Percentiles rank a stretch among this genome's conserved stretches.
Evolutionary conservation across 2,113 vertebrate genomes (phyloP).

Genomic region (Castor canadensis): DNA sequence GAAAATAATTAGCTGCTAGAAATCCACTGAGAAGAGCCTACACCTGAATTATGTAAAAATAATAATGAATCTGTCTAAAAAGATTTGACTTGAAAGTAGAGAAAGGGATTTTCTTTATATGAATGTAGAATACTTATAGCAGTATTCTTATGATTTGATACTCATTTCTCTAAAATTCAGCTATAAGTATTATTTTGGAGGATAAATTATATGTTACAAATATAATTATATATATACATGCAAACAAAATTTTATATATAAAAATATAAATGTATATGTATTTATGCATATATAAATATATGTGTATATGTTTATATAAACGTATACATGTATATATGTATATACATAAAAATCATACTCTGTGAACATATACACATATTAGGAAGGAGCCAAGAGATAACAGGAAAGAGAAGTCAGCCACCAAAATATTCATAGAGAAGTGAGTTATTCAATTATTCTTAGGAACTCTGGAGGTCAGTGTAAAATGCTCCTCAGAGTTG

Average conservation of each 20-base stretch:
- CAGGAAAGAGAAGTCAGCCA: background rate
- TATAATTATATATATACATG: background rate
- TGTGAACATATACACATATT: background rate
- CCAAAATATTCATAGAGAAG: background rate
- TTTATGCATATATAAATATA: background rate
- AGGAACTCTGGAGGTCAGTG: background rate
- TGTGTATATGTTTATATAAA: background rate
- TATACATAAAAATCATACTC: background rate
- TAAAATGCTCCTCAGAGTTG: background rate
- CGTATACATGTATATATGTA: background rate
- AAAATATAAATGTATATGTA: background rate
- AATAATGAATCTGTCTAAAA: constrained; percentile 29
- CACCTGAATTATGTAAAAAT: constrained; percentile 2
- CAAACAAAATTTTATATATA: background rate
- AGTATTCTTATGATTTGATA: background rate
- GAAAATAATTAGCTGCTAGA: constrained; percentile 50
- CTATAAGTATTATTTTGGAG: background rate
- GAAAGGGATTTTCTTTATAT: background rate
- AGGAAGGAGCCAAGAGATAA: background rate
- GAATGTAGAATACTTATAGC: background rate
- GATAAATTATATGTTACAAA: background rate
- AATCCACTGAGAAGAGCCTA: background rate
- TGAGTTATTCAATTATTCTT: background rate
- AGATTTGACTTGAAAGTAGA: background rate
- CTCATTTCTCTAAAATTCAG: background rate